Conservation (phyloP, 2,797 vertebrate genomes). For the Fratercula arctica region DNA sequence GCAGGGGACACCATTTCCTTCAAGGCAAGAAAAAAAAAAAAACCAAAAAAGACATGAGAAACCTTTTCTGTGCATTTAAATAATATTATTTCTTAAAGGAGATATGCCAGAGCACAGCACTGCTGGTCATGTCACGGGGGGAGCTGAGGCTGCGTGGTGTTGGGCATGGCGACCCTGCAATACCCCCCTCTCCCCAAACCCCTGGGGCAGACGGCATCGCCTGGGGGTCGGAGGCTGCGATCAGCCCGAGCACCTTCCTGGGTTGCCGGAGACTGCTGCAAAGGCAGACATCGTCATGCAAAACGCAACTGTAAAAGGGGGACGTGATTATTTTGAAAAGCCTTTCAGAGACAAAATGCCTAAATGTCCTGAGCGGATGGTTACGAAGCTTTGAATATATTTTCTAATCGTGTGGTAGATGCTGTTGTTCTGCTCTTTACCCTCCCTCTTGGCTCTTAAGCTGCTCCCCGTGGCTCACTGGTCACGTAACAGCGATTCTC, state of each 20-base stretch:
- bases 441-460: background rate
- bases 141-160: background rate
- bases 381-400: fast-evolving
- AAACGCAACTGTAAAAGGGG: too few species aligned
- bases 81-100: background rate
- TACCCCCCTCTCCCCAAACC: background rate
- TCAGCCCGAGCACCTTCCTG: background rate
- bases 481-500: background rate
- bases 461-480: background rate
- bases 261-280: background rate
- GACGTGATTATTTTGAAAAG: background rate
- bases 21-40: background rate
- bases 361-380: background rate
- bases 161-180: background rate
- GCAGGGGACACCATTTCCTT: background rate
- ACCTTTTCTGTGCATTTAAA: background rate
- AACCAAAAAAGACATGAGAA: background rate
- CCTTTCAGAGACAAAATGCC: background rate
- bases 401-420: background rate
- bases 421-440: background rate
- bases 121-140: fast-evolving
- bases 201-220: background rate
- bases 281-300: fast-evolving
- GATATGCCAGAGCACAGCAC: background rate
- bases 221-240: fast-evolving